phyloP scores from a whole-genome alignment of 2,113 vertebrate genomes.

The Phodopus roborovskii region DNA sequence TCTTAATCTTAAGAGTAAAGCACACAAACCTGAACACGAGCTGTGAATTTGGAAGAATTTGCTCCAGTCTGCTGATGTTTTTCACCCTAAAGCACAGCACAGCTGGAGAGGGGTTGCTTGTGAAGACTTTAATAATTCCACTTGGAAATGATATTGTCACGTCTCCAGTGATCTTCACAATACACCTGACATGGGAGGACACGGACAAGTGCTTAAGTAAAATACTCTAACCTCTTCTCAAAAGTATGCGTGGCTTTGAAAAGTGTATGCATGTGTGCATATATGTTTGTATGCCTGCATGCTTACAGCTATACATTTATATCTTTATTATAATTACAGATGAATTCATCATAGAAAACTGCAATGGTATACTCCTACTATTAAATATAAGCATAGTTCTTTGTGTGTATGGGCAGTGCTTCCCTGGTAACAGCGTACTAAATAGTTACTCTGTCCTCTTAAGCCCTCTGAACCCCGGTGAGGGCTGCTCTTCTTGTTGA shows the following conservation, averaged over 20 bases:
- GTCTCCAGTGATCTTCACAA: conserved; percentile 99
- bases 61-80: conserved; percentile 94
- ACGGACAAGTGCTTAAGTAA: conserved; percentile 71
- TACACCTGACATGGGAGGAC: conserved; percentile 89
- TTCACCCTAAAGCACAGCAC: conserved; percentile 95
- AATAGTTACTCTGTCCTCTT: background rate
- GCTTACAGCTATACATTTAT: background rate
- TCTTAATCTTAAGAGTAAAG: background rate
- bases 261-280: background rate
- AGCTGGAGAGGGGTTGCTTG: conserved; percentile 94
- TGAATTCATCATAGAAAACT: conserved; percentile 47
- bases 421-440: background rate
- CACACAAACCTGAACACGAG: conserved; percentile 93
- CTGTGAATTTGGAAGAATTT: conserved; percentile 96
- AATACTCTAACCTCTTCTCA: conserved; percentile 55
- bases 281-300: background rate
- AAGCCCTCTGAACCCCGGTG: background rate
- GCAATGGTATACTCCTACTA: conserved; percentile 43
- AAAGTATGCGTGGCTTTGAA: conserved; percentile 36
- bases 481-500: background rate
- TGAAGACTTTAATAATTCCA: conserved; percentile 98
- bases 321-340: conserved; percentile 35
- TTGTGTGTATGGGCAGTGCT: background rate
- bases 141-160: conserved; percentile 98
- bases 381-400: conserved; percentile 14